Percentiles rank a stretch among this genome's conserved stretches.
These are phyloP conservation scores for Eudorcas thomsonii DNA, from an alignment of 2,113 vertebrate species.

Conservation along the genomic window DNA sequence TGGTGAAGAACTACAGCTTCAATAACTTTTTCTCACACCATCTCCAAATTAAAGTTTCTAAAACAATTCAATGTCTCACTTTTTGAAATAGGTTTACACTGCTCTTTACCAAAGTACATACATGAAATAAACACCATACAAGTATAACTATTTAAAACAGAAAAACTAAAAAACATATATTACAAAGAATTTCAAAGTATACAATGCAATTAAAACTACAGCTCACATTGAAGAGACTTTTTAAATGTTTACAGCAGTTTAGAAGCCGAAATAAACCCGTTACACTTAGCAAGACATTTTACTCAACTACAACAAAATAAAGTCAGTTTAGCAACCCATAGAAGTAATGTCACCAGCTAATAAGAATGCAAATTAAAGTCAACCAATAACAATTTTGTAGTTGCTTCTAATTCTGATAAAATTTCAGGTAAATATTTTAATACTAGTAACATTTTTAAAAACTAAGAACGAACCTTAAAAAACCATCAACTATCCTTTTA, in stretches of 20 bases:
- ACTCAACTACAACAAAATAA: conserved; percentile 1
- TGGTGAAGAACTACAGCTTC: not conserved
- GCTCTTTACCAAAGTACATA: conserved; percentile 15
- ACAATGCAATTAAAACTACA: conserved; percentile 36
- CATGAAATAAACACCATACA: not conserved
- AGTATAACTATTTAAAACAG: not conserved
- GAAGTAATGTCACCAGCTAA: conserved; percentile 16
- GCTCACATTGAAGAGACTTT: not conserved
- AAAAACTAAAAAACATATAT: not conserved
- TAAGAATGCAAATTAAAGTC: not conserved
- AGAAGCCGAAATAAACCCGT: not conserved
- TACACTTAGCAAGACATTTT: conserved; percentile 15
- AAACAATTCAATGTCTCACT: not conserved
- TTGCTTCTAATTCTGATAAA: conserved; percentile 24
- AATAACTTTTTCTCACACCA: not conserved
- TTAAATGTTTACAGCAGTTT: not conserved
- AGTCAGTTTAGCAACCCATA: conserved; percentile 4
- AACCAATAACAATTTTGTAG: not conserved
- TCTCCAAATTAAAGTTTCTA: not conserved
- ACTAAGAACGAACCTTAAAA: not conserved
- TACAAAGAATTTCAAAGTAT: conserved; percentile 17
- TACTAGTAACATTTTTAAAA: not conserved
- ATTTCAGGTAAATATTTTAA: not conserved
- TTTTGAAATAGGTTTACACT: not conserved
- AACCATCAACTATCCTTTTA: not conserved